Evolutionary conservation across 2,797 vertebrate genomes (phyloP), one percentile per base, ranked within the genome.

Genomic region (Semaprochilodus insignis): DNA sequence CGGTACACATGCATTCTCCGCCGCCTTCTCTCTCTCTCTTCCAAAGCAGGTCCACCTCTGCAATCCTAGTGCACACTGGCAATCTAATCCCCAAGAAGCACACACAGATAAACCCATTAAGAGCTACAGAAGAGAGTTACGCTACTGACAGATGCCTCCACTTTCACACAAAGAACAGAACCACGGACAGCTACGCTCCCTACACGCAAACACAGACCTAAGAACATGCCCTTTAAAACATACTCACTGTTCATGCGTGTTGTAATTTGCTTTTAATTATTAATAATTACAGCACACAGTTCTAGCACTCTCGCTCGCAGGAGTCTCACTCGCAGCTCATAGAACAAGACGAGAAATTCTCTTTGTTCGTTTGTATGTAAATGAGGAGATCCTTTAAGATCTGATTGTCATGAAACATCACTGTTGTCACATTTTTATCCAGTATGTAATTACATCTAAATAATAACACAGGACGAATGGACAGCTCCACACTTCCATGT

Each of bases 51-150:
- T 80, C 84, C 80, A 83, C 82, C 85, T 74, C 81, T 86, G 81
- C 87, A 75, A 78, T 74, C 62, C 70, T 60, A 54, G 65, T 31
- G 55, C 60, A 54, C 77, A 65, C 48, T 85, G 77, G 70, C 72
- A 84, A 79, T 19, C 57, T 85, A 83, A 85, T 83, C 77, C 59
- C 36, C 31, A 27, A 74, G 77, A 88, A 72, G 82, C 44, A 23
- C 8, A 66, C 65, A 80, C 71, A 83, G 51, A 88, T 86, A 86
- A 88, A 81, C 85, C 85, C 71, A 78, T 81, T 84, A 81, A 65
- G 63, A 83, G 78, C 74, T 73, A 62, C 63, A 48, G 77, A 60
- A 71, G 63, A 75, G 63, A 75, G 65, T 67, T 76, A 21, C 52
- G 75, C 25, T 70, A 17, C 71, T 60, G 52, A 79, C 77, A 75